Evolutionary conservation across 2,888 invertebrate genomes (phyloP).

Genomic region (Phaedon cochleariae): DNA sequence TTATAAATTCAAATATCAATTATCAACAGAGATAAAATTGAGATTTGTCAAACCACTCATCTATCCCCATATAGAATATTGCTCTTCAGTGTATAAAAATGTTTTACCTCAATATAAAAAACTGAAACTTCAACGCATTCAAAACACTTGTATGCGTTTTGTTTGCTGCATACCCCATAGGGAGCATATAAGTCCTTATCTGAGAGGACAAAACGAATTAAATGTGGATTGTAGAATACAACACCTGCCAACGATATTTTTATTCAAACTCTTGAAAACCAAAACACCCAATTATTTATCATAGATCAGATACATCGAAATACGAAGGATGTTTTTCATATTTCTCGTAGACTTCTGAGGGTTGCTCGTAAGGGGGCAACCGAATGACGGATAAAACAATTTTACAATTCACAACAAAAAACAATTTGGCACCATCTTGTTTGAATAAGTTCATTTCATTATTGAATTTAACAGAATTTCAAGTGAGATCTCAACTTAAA

Average conservation of each 20-base stretch:
- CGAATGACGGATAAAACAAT: no score
- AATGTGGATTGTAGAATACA: neutral
- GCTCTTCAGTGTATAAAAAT: neutral
- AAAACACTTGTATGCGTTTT: slow-evolving; percentile 6
- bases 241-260: neutral
- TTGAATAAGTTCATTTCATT: no score
- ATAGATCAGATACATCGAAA: no score
- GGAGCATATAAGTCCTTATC: neutral
- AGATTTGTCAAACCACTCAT: neutral
- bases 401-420: no score
- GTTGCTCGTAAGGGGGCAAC: no score
- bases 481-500: no score
- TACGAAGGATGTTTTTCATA: no score
- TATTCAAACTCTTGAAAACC: neutral
- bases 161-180: slow-evolving; percentile 2
- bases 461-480: no score
- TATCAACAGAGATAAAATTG: neutral
- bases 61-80: no score
- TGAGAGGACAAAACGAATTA: neutral
- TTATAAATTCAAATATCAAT: neutral
- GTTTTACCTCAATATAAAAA: neutral
- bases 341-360: no score
- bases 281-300: neutral
- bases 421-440: no score
- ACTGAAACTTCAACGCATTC: slow-evolving; percentile 1